phyloP scores from a whole-genome alignment of 2,888 invertebrate species.

The Drosophila melanosoma region DNA sequence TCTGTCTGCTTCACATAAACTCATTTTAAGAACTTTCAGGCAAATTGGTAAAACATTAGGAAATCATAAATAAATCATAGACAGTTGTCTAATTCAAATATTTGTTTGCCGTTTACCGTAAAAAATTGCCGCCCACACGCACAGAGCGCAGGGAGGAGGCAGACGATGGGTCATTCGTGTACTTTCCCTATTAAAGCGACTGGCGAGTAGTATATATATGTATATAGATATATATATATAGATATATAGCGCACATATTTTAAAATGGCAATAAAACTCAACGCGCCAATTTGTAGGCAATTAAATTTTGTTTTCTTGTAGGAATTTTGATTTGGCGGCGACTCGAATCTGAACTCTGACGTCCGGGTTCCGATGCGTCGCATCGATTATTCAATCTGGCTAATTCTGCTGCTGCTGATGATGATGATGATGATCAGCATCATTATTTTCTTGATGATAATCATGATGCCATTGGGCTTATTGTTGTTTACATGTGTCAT shows the following conservation, averaged over 20 bases:
- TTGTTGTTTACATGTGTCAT: constrained; percentile 76
- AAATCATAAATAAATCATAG: constrained; percentile 70
- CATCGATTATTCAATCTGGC: constrained; percentile 49
- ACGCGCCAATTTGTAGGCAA: constrained; percentile 79
- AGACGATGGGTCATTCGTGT: neutral
- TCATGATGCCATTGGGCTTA: constrained; percentile 57
- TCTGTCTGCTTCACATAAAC: neutral
- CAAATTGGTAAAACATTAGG: constrained; percentile 48
- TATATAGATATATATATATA: constrained; percentile 12
- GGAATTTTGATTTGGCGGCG: constrained; percentile 61
- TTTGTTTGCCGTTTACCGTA: constrained; percentile 63
- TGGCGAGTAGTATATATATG: neutral
- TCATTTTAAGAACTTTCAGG: constrained; percentile 44
- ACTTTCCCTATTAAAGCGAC: constrained; percentile 5
- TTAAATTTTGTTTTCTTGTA: constrained; percentile 65
- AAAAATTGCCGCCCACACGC: constrained; percentile 62
- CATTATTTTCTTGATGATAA: constrained; percentile 21
- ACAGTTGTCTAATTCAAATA: constrained; percentile 62
- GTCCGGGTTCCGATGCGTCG: constrained; percentile 41
- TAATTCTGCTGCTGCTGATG: constrained; percentile 1
- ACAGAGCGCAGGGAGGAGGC: neutral
- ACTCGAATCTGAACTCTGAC: constrained; percentile 27
- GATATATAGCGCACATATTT: constrained; percentile 31
- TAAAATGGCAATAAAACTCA: constrained; percentile 72
- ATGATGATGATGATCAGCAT: constrained; percentile 28